Evolutionary conservation across 2,113 vertebrate genomes (phyloP), one percentile per base, ranked within the genome.

Genomic region (Amblyopsis rosae): DNA sequence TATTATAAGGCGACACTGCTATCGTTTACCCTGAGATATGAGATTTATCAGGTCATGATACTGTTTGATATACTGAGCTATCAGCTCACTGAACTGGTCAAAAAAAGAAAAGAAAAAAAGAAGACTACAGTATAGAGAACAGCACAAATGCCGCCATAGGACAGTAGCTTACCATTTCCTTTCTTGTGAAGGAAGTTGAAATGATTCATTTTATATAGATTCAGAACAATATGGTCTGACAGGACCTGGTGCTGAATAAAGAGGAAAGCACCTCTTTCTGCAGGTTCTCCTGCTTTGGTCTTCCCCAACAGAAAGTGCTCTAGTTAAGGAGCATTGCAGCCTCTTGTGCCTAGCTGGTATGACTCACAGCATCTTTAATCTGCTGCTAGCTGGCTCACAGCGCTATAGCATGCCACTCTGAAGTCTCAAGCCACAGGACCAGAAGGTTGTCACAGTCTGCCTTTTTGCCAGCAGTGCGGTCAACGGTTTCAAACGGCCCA

Each of bases 361-460:
- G 61, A 50, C 53, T 72, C 53, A 70, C 66, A 10, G 46, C 1
- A 17, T 60, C 70, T 58, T 69, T 56, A n/a, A 59, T 66, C 16
- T 12, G 17, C 62, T 71, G 76, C 48, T 83, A 47, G 1, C 11
- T 59, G 33, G 58, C 67, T 19, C 55, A 47, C 51, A 63, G 13
- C 63, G 45, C 53, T 50, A 54, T 3, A 19, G 1, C 19, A 48
- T 59, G 35, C 62, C 71, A 65, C 56, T 54, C 33, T 58, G 56
- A 17, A 74, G 17, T 54, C 65, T 66, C 15, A 57, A 56, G 26
- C 49, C 49, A 19, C 9, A 54, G 17, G 57, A 12, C 47, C 19
- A 54, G n/a, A 11, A 33, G 32, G 9, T 32, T 72, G 46, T 54
- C 33, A 63, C 17, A 56, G 48, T 62, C 0, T 41, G 35, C 0